Evolutionary conservation across 2,113 vertebrate genomes (phyloP), one percentile per base, ranked within the genome.

Genomic region (Pelodiscus sinensis): DNA sequence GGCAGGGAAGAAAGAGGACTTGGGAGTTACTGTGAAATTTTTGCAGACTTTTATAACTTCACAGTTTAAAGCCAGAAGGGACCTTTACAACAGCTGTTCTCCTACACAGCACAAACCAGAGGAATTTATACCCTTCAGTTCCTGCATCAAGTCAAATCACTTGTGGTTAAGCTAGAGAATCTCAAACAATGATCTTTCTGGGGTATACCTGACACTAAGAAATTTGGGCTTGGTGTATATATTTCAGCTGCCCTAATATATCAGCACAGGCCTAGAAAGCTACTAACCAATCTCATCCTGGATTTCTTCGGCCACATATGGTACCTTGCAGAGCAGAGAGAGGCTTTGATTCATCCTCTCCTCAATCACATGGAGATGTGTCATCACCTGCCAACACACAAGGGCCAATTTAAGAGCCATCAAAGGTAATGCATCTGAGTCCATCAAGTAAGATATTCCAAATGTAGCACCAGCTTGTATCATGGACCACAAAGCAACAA

Each of bases 321-420:
- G 99, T 27, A 99, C 99, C 97, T 99, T 99, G 98, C 99, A 99
- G 91, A 99, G 99, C 91, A 99, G 98, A 73, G 99, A 99, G 25
- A 99, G 97, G 93, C 99, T 99, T 97, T 99, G 99, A 97, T 99
- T 99, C 98, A 99, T 99, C 92, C 99, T 97, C 97, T 99, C 99
- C 95, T 99, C 99, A 2, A 99, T 99, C 96, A 99, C 99, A 71
- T 98, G 99, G 93, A 99, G 98, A 97, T 99, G 99, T n/a, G 99
- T 99, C 99, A 99, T 99, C 96, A 99, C 99, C 99, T 99, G 96
- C 58, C 81, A 87, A 92, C 1, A 52, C 9, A 92, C 29, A 86
- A n/a, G 58, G 75, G 52, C 0, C 56, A 15, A 87, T 58, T 86
- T 27, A 94, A 73, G 77, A 81, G 38, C 73, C 54, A 83, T n/a